Percentiles rank a stretch among this genome's conserved stretches.
Conservation (phyloP, 2,797 vertebrate genomes). For the Crocodylus rhombifer region DNA sequence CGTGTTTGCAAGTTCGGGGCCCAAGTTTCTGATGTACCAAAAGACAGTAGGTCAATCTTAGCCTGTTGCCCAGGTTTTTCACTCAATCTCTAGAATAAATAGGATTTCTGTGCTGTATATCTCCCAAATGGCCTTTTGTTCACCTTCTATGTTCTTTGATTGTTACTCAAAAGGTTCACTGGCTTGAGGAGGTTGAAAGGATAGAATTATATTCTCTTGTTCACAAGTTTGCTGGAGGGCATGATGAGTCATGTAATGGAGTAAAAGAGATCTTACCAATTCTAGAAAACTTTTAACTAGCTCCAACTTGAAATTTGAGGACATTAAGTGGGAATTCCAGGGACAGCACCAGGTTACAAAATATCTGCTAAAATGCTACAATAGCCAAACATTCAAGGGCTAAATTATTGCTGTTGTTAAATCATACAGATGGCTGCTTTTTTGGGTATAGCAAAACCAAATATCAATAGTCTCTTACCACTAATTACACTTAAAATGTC, state of each 20-base stretch:
- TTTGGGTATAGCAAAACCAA: not conserved
- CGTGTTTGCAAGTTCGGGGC: not conserved
- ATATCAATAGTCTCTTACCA: not conserved
- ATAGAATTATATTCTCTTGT: not conserved
- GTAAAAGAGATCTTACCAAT: not conserved
- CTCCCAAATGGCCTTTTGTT: not conserved
- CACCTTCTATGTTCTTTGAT: not conserved
- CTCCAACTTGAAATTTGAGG: conserved; percentile 45
- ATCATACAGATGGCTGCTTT: conserved; percentile 25
- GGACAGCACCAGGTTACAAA: conserved; percentile 21
- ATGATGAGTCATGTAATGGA: not conserved
- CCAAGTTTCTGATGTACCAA: not conserved
- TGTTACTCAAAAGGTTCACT: not conserved
- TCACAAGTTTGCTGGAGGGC: not conserved
- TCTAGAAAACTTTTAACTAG: conserved; percentile 19
- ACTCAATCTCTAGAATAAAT: not conserved
- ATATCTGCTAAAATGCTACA: conserved; percentile 35
- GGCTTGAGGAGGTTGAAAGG: not conserved
- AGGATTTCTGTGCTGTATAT: not conserved
- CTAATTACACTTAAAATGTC: not conserved
- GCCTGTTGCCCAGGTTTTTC: not conserved
- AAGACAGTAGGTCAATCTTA: not conserved
- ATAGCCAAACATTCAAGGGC: conserved; percentile 11
- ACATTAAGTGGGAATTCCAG: conserved; percentile 16
- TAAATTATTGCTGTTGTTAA: conserved; percentile 17